These are phyloP conservation scores for Hylia prasina DNA, from an alignment of 2,113 vertebrate genomes.

Conservation along the genomic window DNA sequence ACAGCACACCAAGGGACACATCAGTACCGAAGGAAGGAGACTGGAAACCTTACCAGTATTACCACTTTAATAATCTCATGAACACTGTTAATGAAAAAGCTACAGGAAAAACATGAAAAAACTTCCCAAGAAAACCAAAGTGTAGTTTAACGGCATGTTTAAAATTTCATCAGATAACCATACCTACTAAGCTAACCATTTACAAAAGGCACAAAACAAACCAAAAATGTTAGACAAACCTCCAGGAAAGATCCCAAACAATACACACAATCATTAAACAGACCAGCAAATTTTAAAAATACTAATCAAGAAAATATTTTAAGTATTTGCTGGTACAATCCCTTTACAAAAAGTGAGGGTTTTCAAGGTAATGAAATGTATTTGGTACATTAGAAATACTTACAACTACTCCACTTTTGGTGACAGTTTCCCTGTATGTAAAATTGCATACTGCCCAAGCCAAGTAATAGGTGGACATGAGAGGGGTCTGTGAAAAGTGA, in stretches of 20 bases:
- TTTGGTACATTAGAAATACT: slow-evolving; percentile 66
- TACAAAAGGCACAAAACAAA: background rate
- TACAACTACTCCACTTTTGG: slow-evolving; percentile 85
- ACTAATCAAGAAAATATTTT: background rate
- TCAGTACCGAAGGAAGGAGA: background rate
- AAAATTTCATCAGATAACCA: background rate
- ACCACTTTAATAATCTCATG: background rate
- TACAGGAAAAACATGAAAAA: background rate
- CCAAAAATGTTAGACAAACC: background rate
- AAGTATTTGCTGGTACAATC: background rate
- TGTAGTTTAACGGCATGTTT: background rate
- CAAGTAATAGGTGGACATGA: slow-evolving; percentile 97
- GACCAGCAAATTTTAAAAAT: background rate
- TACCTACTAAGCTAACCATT: background rate
- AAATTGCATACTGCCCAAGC: slow-evolving; percentile 99
- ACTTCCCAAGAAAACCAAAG: background rate
- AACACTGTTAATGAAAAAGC: background rate
- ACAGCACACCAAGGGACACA: background rate
- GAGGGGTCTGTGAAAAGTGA: slow-evolving; percentile 89
- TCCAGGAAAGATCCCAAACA: background rate
- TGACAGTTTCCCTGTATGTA: slow-evolving; percentile 87
- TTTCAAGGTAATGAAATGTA: background rate
- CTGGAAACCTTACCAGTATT: background rate
- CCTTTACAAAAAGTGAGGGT: background rate
- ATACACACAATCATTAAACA: background rate